Conservation (phyloP, 2,797 vertebrate species). For the Meriones psammophilus region DNA sequence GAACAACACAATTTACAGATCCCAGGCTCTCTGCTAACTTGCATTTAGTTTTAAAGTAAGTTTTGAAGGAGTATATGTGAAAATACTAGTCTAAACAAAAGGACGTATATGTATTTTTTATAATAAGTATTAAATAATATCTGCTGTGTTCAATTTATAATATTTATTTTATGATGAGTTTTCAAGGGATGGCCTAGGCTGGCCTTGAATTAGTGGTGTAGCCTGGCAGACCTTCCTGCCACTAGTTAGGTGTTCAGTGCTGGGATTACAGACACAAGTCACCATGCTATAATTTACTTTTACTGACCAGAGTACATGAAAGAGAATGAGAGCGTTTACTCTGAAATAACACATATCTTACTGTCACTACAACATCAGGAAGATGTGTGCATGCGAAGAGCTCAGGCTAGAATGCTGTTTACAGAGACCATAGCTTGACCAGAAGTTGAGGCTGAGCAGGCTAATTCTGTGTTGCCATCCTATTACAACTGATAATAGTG, state of each 20-base stretch:
- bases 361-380: constrained; percentile 7
- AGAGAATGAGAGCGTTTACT: constrained; percentile 34
- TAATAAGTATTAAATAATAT: constrained; percentile 45
- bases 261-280: not conserved
- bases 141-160: constrained; percentile 47
- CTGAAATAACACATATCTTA: constrained; percentile 36
- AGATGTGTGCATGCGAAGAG: not conserved
- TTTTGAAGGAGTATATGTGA: constrained; percentile 32
- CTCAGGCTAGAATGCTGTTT: not conserved
- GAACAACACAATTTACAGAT: constrained; percentile 98
- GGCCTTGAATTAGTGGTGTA: not conserved
- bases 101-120: constrained; percentile 55
- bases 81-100: constrained; percentile 61
- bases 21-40: constrained; percentile 97
- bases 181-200: not conserved
- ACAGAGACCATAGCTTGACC: not conserved
- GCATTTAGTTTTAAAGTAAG: constrained; percentile 97
- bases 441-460: not conserved
- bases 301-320: constrained; percentile 52
- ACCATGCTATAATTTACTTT: constrained; percentile 26
- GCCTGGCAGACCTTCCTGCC: not conserved
- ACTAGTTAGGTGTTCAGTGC: not conserved
- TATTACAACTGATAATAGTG: not conserved
- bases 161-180: not conserved
- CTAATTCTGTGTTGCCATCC: not conserved